These are phyloP conservation scores for Toxotes chatareus DNA, from an alignment of 2,113 vertebrate species.

Conservation along the genomic window DNA sequence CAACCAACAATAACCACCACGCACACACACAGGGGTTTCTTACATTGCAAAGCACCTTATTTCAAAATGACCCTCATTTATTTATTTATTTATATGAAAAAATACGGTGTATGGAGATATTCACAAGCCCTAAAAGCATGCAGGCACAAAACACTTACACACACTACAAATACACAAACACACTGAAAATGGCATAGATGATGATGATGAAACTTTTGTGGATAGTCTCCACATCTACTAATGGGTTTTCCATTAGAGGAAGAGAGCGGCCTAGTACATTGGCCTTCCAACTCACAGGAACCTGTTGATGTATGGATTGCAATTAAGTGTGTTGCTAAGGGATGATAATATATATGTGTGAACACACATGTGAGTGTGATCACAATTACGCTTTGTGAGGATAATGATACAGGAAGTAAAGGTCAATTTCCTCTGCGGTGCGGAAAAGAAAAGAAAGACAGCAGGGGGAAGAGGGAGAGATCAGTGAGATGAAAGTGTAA, in stretches of 20 bases:
- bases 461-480: not conserved
- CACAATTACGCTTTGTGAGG: constrained; percentile 26
- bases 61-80: constrained; percentile 25
- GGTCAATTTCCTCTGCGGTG: constrained; percentile 50
- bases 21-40: constrained; percentile 7
- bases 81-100: not conserved
- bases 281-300: constrained; percentile 15
- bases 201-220: not conserved
- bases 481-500: constrained; percentile 28
- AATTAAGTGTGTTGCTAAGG: constrained; percentile 48
- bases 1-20: constrained; percentile 29
- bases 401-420: constrained; percentile 54
- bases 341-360: constrained; percentile 19
- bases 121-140: not conserved
- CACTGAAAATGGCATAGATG: not conserved
- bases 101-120: not conserved
- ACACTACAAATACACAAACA: not conserved
- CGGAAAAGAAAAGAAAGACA: constrained; percentile 39
- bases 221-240: not conserved
- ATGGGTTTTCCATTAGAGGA: not conserved
- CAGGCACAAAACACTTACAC: not conserved
- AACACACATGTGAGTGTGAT: constrained; percentile 9
- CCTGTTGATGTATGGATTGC: constrained; percentile 46
- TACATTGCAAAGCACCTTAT: constrained; percentile 8
- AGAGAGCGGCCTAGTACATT: not conserved